Evolutionary conservation across 1,140 invertebrate species (phyloP), one percentile per base, ranked within the genome.

Genomic region (Lepidurus packardi): DNA sequence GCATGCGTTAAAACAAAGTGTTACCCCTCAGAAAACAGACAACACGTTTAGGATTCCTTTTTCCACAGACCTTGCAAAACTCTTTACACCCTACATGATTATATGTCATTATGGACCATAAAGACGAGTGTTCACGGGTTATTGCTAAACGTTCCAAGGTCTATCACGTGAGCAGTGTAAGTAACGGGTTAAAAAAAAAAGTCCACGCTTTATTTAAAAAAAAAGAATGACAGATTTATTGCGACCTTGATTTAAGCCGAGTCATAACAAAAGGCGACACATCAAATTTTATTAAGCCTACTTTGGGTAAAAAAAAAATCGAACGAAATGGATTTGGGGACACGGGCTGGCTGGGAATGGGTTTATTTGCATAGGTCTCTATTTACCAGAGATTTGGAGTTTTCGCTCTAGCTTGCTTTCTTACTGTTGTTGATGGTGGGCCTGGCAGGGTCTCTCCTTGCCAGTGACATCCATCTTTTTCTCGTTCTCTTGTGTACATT

Each of bases 391-490:
- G 53, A 21, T 65, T 21, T 34, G 34, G 34, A 34, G 3, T 34
- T 34, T 34, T 34, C 3, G 34, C 34, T 34, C 3, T 65, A 65
- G 53, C 53, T 13, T 21, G 53, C 53, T 65, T 65, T 65, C 21
- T 21, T 16, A 9, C 53, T 65, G 53, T 65, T 65, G 53, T 65
- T 65, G 53, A 65, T 65, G 53, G 53, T 65, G 53, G 34, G n/a
- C 53, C 53, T 65, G 53, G 53, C 53, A 65, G 53, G 53, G 53
- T 65, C 21, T 65, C 53, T 65, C 53, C 53, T 65, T 65, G 53
- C 53, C 21, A 65, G 53, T 65, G 53, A 65, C 53, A 65, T 65
- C 53, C 53, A 65, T 65, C 53, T 65, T 65, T 65, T 65, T 65
- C 53, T 65, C 13, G 53, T 65, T 65, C 53, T 65, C 53, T 65